Evolutionary conservation across 1,140 invertebrate genomes (phyloP).

Genomic region (Papilio machaon): DNA sequence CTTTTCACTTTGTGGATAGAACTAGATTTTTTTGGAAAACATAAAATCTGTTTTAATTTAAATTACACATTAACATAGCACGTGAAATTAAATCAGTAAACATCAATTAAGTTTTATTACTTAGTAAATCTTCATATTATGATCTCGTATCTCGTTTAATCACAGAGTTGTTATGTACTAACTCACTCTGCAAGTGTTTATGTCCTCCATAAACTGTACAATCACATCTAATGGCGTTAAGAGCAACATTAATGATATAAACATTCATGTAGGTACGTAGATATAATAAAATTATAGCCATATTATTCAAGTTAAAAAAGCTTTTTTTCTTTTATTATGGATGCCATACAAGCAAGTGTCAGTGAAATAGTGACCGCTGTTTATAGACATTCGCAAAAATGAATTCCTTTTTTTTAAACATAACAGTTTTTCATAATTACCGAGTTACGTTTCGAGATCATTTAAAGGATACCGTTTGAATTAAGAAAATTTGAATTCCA

Average conservation of each 20-base stretch:
- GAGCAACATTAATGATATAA: background rate
- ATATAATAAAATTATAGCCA: background rate
- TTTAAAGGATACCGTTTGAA: too few species aligned
- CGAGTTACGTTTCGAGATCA: too few species aligned
- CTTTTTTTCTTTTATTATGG: too few species aligned
- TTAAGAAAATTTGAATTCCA: too few species aligned
- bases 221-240: slow-evolving; percentile 1
- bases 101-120: background rate
- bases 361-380: too few species aligned
- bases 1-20: too few species aligned
- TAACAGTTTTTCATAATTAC: too few species aligned
- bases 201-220: background rate
- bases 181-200: slow-evolving; percentile 27
- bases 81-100: background rate
- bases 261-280: background rate
- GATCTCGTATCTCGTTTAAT: background rate
- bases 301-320: too few species aligned
- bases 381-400: too few species aligned
- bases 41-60: background rate
- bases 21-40: too few species aligned
- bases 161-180: background rate
- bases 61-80: background rate
- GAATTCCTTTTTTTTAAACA: too few species aligned
- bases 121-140: background rate
- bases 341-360: too few species aligned